Base-by-base conservation (phyloP, 2,888 invertebrate species). In the Eupithecia pulchellata region DNA sequence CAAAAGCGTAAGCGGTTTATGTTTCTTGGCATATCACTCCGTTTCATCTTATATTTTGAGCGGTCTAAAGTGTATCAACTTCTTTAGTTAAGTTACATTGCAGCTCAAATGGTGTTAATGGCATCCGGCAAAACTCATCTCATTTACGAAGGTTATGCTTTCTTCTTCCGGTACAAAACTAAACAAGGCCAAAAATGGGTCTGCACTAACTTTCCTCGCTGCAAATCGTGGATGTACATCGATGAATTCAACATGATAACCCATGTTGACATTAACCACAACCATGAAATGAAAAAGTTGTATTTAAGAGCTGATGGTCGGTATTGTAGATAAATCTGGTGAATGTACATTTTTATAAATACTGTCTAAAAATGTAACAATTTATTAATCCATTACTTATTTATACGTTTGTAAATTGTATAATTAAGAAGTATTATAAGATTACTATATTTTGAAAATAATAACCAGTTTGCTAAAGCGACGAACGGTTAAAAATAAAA, bases 141-240 rank as follows among this genome's bases (percentile, higher is more conserved):
- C 0, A 72, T 87, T 1, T 82, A 80, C 75, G 66, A 77, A 9
- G 89, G 87, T 0, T 86, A 84, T 70, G 87, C 88, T 0, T 90
- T 88, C 76, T 89, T 89, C 82, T 87, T 80, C 65, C 81, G 89
- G 11, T 89, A 90, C 74, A 80, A 78, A 57, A 69, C 77, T 13
- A 82, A 73, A 64, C 55, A 57, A 1, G 89, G 89, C 1, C 77
- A 83, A 27, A 89, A 88, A 69, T 90, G 89, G 89, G 87, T 86
- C 0, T 90, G 90, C 71, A 90, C 88, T 2, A 81, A 75, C 14
- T 89, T 86, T 70, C 89, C 89, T 0, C 79, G 82, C 3, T 90
- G 90, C 78, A 90, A 89, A 55, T 85, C 89, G 0, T 85, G 64
- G 42, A 61, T 89, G 0, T 82, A 79, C 47, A 78, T 89, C 2